phyloP scores from a whole-genome alignment of 1,140 invertebrate genomes.

The Cydia splendana region DNA sequence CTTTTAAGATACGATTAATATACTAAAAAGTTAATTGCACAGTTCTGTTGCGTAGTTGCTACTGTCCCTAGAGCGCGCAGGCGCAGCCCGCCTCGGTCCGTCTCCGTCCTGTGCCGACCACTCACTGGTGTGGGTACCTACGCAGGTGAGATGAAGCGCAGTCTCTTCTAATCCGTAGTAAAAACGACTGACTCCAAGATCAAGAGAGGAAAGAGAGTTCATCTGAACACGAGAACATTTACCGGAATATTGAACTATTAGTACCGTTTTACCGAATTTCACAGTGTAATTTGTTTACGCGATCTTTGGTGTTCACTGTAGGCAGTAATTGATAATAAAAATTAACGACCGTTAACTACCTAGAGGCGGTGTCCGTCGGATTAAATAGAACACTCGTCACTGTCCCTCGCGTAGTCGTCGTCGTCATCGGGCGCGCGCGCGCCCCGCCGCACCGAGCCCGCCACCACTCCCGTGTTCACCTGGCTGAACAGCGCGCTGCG shows the following conservation, averaged over 20 bases:
- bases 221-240: not conserved
- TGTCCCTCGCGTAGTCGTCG: conserved; percentile 81
- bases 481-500: conserved; percentile 74
- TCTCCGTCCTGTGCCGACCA: not conserved
- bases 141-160: not conserved
- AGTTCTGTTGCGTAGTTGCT: conserved; percentile 4
- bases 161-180: too few species aligned
- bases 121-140: not conserved
- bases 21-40: conserved; percentile 26
- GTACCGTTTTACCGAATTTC: conserved; percentile 47
- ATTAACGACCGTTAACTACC: not conserved
- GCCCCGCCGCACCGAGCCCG: conserved; percentile 49
- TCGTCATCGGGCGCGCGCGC: conserved; percentile 54
- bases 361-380: not conserved
- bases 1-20: not conserved
- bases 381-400: conserved; percentile 82
- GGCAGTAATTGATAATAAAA: conserved; percentile 35
- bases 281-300: conserved; percentile 41
- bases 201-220: not conserved
- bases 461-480: conserved; percentile 70
- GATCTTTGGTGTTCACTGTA: conserved; percentile 64
- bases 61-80: not conserved
- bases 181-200: not conserved
- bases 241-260: conserved; percentile 15
- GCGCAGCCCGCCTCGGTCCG: not conserved